phyloP scores from a whole-genome alignment of 2,113 vertebrate genomes.

The Malurus melanocephalus region DNA sequence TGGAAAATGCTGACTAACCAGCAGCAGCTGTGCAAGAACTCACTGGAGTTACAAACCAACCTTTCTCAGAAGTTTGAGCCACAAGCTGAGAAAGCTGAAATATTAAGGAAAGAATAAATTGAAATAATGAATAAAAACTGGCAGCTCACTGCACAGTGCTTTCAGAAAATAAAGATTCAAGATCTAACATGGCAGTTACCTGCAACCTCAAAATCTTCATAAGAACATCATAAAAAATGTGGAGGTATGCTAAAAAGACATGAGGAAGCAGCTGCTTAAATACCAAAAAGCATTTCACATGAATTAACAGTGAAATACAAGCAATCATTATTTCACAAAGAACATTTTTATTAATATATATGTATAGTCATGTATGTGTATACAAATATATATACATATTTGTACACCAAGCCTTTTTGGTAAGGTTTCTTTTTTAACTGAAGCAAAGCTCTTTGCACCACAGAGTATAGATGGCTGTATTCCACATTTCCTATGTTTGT shows the following conservation, averaged over 20 bases:
- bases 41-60: conserved; percentile 17
- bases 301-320: neutral
- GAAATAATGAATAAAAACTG: conserved; percentile 30
- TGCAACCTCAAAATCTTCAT: conserved; percentile 15
- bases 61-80: conserved; percentile 11
- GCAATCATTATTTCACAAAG: neutral
- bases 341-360: neutral
- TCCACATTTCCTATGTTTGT: neutral
- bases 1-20: conserved; percentile 48
- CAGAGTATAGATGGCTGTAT: neutral
- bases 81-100: conserved; percentile 22
- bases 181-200: neutral
- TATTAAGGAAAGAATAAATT: conserved; percentile 15
- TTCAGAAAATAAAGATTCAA: conserved; percentile 10
- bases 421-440: neutral
- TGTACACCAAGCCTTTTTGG: neutral
- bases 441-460: neutral
- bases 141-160: neutral
- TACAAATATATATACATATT: neutral
- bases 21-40: conserved; percentile 25
- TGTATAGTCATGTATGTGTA: neutral
- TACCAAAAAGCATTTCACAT: neutral
- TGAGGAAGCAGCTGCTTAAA: neutral
- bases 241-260: conserved; percentile 10
- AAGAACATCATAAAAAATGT: conserved; percentile 3